Conservation (phyloP, 2,113 vertebrate species). For the Apteryx owenii region DNA sequence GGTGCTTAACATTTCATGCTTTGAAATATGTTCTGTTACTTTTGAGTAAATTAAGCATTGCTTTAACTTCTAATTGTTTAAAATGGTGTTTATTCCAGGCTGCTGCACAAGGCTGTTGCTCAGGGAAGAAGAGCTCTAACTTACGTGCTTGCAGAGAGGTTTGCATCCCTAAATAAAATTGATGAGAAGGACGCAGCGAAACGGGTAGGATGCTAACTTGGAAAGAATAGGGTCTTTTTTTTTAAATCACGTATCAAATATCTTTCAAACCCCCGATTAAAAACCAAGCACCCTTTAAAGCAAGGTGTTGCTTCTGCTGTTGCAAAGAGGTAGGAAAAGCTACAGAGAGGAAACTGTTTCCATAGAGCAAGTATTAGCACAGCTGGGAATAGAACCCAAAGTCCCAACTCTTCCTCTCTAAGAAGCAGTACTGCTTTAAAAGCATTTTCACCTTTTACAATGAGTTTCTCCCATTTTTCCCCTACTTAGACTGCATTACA, state of each 20-base stretch:
- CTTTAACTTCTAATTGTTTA: neutral
- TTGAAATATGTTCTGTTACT: neutral
- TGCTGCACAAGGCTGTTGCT: conserved; percentile 80
- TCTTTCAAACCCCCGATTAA: neutral
- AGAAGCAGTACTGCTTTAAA: neutral
- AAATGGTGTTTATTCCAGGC: conserved; percentile 47
- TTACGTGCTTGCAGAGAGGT: conserved; percentile 78
- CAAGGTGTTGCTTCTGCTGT: neutral
- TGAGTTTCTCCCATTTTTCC: neutral
- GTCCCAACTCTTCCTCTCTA: neutral
- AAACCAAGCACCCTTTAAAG: neutral
- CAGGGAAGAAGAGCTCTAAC: conserved; percentile 81
- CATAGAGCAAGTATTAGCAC: neutral
- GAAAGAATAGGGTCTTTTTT: neutral
- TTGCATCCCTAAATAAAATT: conserved; percentile 76
- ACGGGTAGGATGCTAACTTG: conserved; percentile 73
- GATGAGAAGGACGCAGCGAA: conserved; percentile 79
- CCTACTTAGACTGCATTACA: conserved; percentile 83
- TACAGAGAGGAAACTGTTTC: neutral
- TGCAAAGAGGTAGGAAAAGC: neutral
- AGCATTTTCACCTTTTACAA: neutral
- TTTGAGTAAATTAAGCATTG: neutral
- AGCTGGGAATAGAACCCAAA: neutral
- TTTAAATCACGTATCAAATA: fast-evolving
- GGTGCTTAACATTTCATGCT: neutral